A percentile compares a stretch with the other conserved stretches of the same genome.
These are phyloP conservation scores for Gallinago nigripennis DNA, from an alignment of 2,797 vertebrate species.

Conservation along the genomic window DNA sequence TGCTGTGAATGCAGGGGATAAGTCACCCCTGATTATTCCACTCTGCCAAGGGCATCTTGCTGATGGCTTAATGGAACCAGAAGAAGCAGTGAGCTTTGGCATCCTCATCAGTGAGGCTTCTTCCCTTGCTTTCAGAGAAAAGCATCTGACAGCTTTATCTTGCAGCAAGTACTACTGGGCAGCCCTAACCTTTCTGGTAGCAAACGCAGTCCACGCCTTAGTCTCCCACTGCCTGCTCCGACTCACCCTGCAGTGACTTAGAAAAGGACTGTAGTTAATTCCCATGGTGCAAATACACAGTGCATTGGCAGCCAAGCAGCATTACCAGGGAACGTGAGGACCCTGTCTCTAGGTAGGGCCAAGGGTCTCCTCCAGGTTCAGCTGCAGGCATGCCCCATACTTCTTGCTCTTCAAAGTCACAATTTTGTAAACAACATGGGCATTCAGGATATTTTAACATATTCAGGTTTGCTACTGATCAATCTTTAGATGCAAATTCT, in stretches of 20 bases:
- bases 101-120: background rate
- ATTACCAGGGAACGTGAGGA: background rate
- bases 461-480: background rate
- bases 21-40: background rate
- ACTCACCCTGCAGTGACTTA: background rate
- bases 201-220: rapidly evolving
- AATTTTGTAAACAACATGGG: background rate
- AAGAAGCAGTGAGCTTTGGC: background rate
- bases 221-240: rapidly evolving
- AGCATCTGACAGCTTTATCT: background rate
- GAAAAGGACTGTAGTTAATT: background rate
- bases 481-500: background rate
- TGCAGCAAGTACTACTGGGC: background rate
- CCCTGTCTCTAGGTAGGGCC: background rate
- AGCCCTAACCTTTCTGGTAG: background rate
- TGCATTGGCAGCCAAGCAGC: rapidly evolving
- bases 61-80: background rate
- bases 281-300: background rate
- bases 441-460: background rate
- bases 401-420: background rate
- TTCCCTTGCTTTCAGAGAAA: background rate
- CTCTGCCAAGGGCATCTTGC: background rate
- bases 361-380: background rate
- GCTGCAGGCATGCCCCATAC: background rate
- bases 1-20: background rate